Conservation (phyloP, 2,888 invertebrate species). For the Ophion ellenae region DNA sequence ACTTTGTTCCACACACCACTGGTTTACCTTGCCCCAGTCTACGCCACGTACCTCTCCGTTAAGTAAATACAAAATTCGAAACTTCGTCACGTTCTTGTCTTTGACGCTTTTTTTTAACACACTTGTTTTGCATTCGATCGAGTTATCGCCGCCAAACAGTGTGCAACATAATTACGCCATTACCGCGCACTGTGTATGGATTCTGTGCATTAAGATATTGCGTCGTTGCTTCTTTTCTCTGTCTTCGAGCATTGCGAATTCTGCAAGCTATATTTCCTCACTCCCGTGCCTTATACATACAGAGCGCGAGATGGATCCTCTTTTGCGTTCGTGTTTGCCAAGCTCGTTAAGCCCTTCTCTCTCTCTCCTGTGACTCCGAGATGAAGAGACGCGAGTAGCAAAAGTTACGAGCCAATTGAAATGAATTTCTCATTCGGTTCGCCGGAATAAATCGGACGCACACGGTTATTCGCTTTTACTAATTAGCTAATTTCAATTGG, state of each 20-base stretch:
- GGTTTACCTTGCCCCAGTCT: constrained; percentile 45
- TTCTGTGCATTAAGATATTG: constrained; percentile 75
- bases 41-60: background rate
- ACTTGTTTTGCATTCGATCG: constrained; percentile 64
- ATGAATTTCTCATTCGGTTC: constrained; percentile 16
- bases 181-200: constrained; percentile 56
- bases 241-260: constrained; percentile 42
- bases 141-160: constrained; percentile 67
- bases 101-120: constrained; percentile 10
- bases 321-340: constrained; percentile 67
- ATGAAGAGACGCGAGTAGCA: constrained; percentile 32
- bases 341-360: constrained; percentile 67
- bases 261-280: constrained; percentile 72
- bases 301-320: constrained; percentile 63
- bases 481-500: constrained; percentile 21
- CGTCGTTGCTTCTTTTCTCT: constrained; percentile 66
- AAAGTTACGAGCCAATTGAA: constrained; percentile 38
- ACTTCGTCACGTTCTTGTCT: constrained; percentile 29
- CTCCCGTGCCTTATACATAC: constrained; percentile 62
- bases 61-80: constrained; percentile 26
- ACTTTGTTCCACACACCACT: constrained; percentile 16
- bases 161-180: constrained; percentile 70
- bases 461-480: background rate
- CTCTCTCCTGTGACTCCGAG: background rate
- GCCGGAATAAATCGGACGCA: background rate